These are phyloP conservation scores for Propithecus deckenii DNA, from an alignment of 2,797 vertebrate species.

Conservation along the genomic window DNA sequence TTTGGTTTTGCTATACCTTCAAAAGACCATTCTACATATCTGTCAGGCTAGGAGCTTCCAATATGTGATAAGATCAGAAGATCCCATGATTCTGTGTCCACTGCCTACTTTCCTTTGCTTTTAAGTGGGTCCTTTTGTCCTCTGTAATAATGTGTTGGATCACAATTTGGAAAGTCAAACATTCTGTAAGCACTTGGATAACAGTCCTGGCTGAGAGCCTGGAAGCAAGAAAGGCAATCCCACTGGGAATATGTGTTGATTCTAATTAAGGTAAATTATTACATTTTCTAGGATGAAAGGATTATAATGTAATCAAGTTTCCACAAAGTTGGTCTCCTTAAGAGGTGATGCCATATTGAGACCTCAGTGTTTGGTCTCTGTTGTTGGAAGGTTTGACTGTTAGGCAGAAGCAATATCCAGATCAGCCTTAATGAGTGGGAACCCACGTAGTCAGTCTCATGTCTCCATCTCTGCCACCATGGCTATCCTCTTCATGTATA, in stretches of 20 bases:
- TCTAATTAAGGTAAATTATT: background rate
- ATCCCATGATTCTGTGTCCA: background rate
- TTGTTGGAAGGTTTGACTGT: background rate
- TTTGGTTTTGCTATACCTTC: background rate
- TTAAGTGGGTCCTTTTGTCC: background rate
- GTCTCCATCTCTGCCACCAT: accelerated
- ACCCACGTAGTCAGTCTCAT: background rate
- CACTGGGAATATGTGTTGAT: background rate
- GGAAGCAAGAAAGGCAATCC: background rate
- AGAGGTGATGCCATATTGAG: background rate
- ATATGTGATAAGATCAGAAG: background rate
- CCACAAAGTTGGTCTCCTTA: background rate
- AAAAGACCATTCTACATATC: background rate
- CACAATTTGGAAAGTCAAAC: background rate
- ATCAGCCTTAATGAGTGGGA: background rate
- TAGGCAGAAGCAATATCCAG: background rate
- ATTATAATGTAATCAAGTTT: background rate
- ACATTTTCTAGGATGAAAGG: background rate
- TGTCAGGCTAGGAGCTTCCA: background rate
- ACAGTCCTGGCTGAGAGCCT: background rate
- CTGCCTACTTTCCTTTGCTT: background rate
- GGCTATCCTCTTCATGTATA: no score
- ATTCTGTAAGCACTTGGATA: background rate
- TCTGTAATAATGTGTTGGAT: background rate
- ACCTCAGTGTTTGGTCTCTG: background rate